phyloP scores from a whole-genome alignment of 2,113 vertebrate genomes.

The Albula goreensis region DNA sequence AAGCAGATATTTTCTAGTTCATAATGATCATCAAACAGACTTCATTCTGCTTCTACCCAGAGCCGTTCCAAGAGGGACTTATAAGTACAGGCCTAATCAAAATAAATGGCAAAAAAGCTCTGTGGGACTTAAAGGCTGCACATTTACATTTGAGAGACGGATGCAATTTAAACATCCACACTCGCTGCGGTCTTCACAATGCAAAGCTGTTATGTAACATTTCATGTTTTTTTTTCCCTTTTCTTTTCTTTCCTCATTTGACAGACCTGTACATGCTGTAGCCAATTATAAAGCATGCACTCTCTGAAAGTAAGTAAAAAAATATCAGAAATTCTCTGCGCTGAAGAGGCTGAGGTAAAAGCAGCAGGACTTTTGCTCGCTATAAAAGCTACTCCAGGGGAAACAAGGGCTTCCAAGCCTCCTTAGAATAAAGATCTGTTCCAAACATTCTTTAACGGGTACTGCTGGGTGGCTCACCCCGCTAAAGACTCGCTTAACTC shows the following conservation, averaged over 20 bases:
- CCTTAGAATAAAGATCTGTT: too few species aligned
- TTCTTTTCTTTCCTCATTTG: slow-evolving; percentile 35
- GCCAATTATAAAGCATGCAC: slow-evolving; percentile 49
- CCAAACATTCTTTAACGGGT: too few species aligned
- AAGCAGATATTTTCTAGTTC: slow-evolving; percentile 61
- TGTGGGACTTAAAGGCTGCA: slow-evolving; percentile 57
- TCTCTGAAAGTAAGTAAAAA: slow-evolving; percentile 40
- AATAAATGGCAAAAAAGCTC: slow-evolving; percentile 68
- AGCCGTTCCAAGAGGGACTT: slow-evolving; percentile 61
- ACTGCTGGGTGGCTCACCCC: too few species aligned
- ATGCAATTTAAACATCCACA: slow-evolving; percentile 61
- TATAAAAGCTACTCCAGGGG: background rate
- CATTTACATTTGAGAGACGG: slow-evolving; percentile 63
- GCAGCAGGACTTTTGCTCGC: background rate
- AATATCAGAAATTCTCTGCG: slow-evolving; percentile 43
- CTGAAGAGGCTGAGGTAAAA: background rate
- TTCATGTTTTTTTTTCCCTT: slow-evolving; percentile 11
- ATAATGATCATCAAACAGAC: slow-evolving; percentile 68
- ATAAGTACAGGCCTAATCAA: slow-evolving; percentile 69
- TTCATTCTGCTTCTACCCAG: slow-evolving; percentile 58
- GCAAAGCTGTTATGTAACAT: slow-evolving; percentile 50
- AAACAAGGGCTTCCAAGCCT: too few species aligned
- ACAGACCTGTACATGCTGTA: slow-evolving; percentile 57
- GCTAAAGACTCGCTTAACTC: too few species aligned
- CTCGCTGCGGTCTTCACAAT: slow-evolving; percentile 35